Evolutionary conservation across 2,888 invertebrate species (phyloP), one percentile per base, ranked within the genome.

Genomic region (Spialia ferax): DNA sequence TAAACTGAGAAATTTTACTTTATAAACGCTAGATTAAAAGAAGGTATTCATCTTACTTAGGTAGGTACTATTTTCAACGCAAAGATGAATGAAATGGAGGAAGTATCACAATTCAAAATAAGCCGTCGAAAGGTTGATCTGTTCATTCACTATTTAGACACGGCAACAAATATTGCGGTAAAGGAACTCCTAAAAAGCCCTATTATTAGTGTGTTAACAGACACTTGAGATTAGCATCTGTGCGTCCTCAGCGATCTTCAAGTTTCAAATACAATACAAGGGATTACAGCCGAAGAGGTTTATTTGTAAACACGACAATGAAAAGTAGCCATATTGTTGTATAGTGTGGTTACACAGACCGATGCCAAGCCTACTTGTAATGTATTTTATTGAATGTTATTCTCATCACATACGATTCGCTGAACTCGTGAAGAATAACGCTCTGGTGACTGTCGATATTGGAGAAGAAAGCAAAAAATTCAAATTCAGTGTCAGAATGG

Each of bases 181-280:
- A 84, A 80, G 83, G 80, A 79, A 85, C 83, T 81, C 79, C 81
- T 87, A 87, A 89, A 88, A 86, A 87, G 85, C 82, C 76, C 84
- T 89, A 91, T 93, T 93, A 92, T 93, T 81, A 82, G 77, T 84
- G 86, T 86, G 92, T 91, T 91, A 92, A 91, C 89, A 88, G 89
- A 93, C 93, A 93, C 93, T 93, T 93, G 93, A 93, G 93, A 93
- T 93, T 93, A 93, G 91, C 93, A 93, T 93, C 93, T 93, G 93
- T 88, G 83, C 83, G 80, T 87, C 83, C 83, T 86, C 87, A 82
- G 80, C 81, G 86, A 86, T 88, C 87, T 84, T 89, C 88, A 82
- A 83, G 83, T 88, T 88, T 85, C 89, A 82, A 85, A 84, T 83
- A 93, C 91, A 93, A 93, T 87, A 76, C 79, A 72, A 76, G 80